A percentile compares a stretch with the other conserved stretches of the same genome.
phyloP scores from a whole-genome alignment of 2,797 vertebrate genomes.

The Lagodon rhomboides region DNA sequence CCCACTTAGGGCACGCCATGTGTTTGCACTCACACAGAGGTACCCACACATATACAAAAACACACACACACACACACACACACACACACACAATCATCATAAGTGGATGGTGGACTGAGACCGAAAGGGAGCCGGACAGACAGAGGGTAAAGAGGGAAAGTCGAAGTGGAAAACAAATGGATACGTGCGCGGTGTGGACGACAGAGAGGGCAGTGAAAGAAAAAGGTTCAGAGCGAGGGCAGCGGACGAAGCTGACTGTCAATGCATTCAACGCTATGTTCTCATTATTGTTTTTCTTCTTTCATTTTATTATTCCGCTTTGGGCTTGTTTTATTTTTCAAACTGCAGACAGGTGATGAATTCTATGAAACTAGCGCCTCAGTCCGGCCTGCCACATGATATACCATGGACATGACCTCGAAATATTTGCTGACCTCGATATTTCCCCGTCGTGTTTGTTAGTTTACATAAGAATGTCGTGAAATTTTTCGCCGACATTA shows the following conservation, averaged over 20 bases:
- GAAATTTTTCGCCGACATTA: no score
- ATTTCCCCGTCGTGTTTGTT: no score
- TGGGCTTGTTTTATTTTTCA: not conserved
- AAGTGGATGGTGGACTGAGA: slow-evolving; percentile 38
- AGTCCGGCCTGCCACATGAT: not conserved
- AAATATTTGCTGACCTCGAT: no score
- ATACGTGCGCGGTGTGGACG: not conserved
- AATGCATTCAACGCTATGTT: not conserved
- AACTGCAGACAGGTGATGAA: not conserved
- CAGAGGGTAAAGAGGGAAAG: slow-evolving; percentile 18
- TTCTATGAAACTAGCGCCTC: not conserved
- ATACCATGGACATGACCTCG: no score
- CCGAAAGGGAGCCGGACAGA: slow-evolving; percentile 18
- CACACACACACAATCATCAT: slow-evolving; percentile 23
- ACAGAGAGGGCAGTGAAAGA: not conserved
- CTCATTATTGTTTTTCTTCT: not conserved
- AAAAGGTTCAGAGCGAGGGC: not conserved
- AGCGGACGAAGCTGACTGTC: not conserved
- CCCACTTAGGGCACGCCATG: slow-evolving; percentile 83
- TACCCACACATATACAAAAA: slow-evolving; percentile 21
- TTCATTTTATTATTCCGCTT: not conserved
- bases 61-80: slow-evolving; percentile 27
- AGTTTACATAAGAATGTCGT: no score
- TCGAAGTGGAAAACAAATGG: slow-evolving; percentile 5
- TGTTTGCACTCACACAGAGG: slow-evolving; percentile 75